Conservation (phyloP, 2,888 invertebrate genomes). For the Hydropsyche betteni region DNA sequence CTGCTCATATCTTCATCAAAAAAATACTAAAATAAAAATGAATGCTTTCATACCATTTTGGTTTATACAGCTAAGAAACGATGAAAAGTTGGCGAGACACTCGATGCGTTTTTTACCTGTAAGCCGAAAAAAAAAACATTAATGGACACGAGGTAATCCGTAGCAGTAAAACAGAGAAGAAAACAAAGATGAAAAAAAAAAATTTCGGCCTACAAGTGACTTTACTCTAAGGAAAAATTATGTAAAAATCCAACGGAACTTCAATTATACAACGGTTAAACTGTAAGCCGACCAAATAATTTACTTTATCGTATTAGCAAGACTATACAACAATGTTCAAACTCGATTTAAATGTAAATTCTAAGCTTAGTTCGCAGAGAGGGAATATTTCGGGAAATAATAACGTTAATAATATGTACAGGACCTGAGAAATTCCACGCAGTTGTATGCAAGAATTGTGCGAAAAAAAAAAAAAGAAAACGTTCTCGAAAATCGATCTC, state of each 20-base stretch:
- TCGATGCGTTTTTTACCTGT: constrained; percentile 49
- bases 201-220: not conserved
- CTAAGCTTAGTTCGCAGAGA: not conserved
- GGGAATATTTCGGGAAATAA: not conserved
- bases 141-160: constrained; percentile 28
- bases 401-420: not conserved
- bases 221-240: not conserved
- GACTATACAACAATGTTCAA: constrained; percentile 9
- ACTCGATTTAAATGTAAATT: constrained; percentile 16
- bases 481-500: not conserved
- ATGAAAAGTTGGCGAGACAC: constrained; percentile 48
- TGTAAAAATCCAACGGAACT: not conserved
- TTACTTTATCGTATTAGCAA: not conserved
- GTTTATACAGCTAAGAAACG: constrained; percentile 43
- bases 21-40: constrained; percentile 1
- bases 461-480: not conserved
- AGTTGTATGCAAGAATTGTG: not conserved
- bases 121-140: constrained; percentile 41
- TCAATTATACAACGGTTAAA: constrained; percentile 5
- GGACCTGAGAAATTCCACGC: not conserved
- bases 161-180: constrained; percentile 1
- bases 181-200: not conserved
- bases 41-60: constrained; percentile 33
- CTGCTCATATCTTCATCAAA: not conserved
- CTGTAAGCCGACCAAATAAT: no score